Evolutionary conservation across 2,888 invertebrate genomes (phyloP).

Genomic region (Isoperla grammatica): DNA sequence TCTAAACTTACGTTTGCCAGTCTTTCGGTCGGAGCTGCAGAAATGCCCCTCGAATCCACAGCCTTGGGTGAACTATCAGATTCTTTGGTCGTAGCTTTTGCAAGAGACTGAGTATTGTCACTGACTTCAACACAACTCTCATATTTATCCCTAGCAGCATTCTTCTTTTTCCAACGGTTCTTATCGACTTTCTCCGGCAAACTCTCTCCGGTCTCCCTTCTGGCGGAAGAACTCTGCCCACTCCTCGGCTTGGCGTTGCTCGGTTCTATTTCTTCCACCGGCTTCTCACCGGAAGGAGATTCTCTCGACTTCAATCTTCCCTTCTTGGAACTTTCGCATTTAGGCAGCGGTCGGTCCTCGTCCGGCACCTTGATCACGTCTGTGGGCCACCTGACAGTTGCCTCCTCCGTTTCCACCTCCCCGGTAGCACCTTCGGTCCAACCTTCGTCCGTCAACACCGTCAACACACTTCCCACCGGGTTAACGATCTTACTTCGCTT

Average conservation of each 20-base stretch:
- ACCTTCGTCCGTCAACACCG: conserved; percentile 42
- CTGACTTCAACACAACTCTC: too few species aligned
- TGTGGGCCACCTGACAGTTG: conserved; percentile 31
- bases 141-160: too few species aligned
- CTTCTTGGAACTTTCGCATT: too few species aligned
- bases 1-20: too few species aligned
- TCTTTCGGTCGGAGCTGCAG: too few species aligned
- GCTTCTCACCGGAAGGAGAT: conserved; percentile 39
- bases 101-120: too few species aligned
- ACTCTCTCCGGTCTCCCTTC: not conserved
- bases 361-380: conserved; percentile 7
- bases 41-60: too few species aligned
- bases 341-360: too few species aligned
- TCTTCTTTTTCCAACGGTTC: not conserved
- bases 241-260: conserved; percentile 36
- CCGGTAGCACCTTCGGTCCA: conserved; percentile 32
- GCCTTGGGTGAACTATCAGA: too few species aligned
- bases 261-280: conserved; percentile 25
- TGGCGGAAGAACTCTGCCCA: too few species aligned
- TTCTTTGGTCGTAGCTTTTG: too few species aligned
- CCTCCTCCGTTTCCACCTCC: conserved; percentile 32
- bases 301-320: conserved; percentile 33
- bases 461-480: conserved; percentile 68
- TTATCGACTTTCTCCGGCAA: not conserved
- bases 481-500: conserved; percentile 58